phyloP scores from a whole-genome alignment of 1,140 invertebrate species.

The Drosophila funebris region DNA sequence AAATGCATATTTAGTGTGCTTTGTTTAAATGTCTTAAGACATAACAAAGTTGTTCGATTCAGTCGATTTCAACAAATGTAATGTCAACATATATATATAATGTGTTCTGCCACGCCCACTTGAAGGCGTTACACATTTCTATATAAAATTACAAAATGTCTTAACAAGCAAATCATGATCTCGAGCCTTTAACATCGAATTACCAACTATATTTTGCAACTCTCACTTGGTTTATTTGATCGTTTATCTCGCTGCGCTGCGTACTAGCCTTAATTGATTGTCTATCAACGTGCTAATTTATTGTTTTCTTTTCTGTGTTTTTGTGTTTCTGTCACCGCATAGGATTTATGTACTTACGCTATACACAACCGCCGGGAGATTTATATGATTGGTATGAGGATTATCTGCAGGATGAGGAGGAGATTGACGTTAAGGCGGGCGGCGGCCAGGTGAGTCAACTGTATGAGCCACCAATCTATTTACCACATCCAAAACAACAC shows the following conservation, averaged over 20 bases:
- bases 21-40: no score
- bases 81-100: no score
- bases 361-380: conserved; percentile 97
- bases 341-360: conserved; percentile 91
- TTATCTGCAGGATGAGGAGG: conserved; percentile 98
- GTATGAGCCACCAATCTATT: conserved; percentile 77
- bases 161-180: no score
- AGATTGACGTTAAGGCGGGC: conserved; percentile 98
- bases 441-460: conserved; percentile 90
- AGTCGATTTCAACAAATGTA: no score
- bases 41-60: no score
- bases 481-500: conserved; percentile 8
- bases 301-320: neutral
- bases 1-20: no score
- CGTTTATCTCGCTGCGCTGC: neutral
- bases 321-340: neutral
- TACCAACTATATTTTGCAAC: no score
- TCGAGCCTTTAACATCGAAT: no score
- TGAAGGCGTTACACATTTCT: no score
- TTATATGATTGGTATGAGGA: conserved; percentile 98
- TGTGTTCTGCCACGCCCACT: no score
- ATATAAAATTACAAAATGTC: no score
- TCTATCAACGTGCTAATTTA: neutral
- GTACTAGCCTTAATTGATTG: neutral
- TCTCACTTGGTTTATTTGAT: neutral